Percentiles rank a stretch among this genome's conserved stretches.
These are phyloP conservation scores for Dysmachus trigonus DNA, from an alignment of 2,888 invertebrate species.

Conservation along the genomic window DNA sequence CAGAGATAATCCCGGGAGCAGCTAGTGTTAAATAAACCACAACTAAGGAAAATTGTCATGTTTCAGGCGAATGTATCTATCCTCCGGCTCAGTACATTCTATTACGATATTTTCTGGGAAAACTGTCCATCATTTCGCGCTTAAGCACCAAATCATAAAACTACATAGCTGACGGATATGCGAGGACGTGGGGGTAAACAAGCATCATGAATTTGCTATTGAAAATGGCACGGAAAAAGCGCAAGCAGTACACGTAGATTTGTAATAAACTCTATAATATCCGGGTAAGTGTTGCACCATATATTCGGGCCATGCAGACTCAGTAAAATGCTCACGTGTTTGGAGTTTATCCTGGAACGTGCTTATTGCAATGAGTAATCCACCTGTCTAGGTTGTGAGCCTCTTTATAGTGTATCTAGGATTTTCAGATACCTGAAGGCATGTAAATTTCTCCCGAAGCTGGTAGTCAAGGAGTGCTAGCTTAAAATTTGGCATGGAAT, in stretches of 20 bases:
- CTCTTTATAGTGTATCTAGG: slow-evolving; percentile 15
- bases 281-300: slow-evolving; percentile 30
- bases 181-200: slow-evolving; percentile 13
- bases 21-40: too few species aligned
- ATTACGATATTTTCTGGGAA: not conserved
- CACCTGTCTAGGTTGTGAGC: slow-evolving; percentile 36
- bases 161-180: not conserved
- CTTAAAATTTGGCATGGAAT: slow-evolving; percentile 12
- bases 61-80: not conserved
- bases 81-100: not conserved
- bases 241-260: slow-evolving; percentile 29
- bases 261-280: slow-evolving; percentile 40
- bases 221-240: not conserved
- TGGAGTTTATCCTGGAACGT: slow-evolving; percentile 36
- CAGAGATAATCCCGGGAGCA: too few species aligned
- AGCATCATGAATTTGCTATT: not conserved
- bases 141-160: slow-evolving; percentile 36
- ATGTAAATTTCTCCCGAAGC: not conserved
- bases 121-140: slow-evolving; percentile 34
- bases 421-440: slow-evolving; percentile 24
- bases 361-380: slow-evolving; percentile 42
- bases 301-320: slow-evolving; percentile 19
- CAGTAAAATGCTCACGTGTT: slow-evolving; percentile 41
- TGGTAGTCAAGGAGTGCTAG: slow-evolving; percentile 3
- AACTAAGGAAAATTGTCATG: not conserved